Base-by-base conservation (phyloP, 1,140 invertebrate genomes). In the Temnothorax curvispinosus region DNA sequence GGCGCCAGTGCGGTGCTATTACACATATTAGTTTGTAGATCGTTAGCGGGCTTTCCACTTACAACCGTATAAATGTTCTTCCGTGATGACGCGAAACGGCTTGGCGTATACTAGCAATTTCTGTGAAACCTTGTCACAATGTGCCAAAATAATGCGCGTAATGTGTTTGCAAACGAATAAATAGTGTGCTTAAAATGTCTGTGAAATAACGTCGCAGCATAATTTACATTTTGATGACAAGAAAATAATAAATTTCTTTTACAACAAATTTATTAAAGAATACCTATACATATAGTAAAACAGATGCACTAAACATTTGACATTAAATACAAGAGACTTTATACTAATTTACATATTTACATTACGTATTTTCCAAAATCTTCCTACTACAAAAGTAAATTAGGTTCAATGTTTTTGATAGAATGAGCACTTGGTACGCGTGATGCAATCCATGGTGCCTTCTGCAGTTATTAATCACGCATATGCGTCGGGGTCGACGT, bases 381-480 rank as follows among this genome's bases (percentile, higher is more conserved):
- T 32, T 60, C 13, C 11, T 56, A 35, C 27, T 18, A 18, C 52
- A 7, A 65, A 50, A 35, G 6, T 64, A 77, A 62, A n/a, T 44
- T 80, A 18, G 13, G 11, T 47, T 64, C 35, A 65, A 13, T 13
- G 21, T 11, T 76, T 60, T 60, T 44, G 7, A 3, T 58, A 2
- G 2, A 21, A 7, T 44, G 3, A 62, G 8, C 3, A 35, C 15
- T 35, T 64, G 21, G 13, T 41, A 21, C 18, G 7, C 15, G 7
- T 6, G 21, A 47, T 54, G 2, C 3, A 38, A 74, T 52, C 15
- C 2, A 1, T 3, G 7, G 3, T 58, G 13, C 18, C 8, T 71
- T 44, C n/a, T 72, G 7, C 44, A 27, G 54, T 64, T 54, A 78
- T 86, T 80, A 89, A 89, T 89, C 84, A 67, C 32, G 44, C 44